Base-by-base conservation (phyloP, 2,888 invertebrate genomes). In the Salticus scenicus region DNA sequence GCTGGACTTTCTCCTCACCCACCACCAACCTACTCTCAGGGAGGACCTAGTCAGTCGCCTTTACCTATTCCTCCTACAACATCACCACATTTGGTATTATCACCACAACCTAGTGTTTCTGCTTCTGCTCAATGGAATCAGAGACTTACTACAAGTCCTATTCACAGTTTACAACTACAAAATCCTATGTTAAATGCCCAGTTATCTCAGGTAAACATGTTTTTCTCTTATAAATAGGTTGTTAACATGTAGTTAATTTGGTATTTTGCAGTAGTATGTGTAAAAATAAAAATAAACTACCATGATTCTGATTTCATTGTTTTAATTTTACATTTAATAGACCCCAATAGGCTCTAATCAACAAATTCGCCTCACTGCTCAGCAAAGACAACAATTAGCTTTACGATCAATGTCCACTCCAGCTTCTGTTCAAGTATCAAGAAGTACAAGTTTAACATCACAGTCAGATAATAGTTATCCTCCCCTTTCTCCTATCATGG, bases 141-240 rank as follows among this genome's bases (percentile, higher is more conserved):
- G 66, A 75, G 85, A 1, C 24, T 70, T 10, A 28, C 73, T 24
- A 71, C 76, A 20, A 82, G 78, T 63, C 82, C 84, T 14, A 77
- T 77, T n/a, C 78, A 81, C 20, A 85, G 80, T 47, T 76, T 90
- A 20, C 89, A 89, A 75, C 88, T 90, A 75, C 95, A 96, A 91
- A 96, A 97, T 92, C 96, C 97, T 37, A 96, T 97, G 96, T 93
- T 97, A 90, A 95, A 95, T 92, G 95, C 95, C 89, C 96, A 96
- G 92, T 92, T 96, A 90, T 94, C 95, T 90, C 95, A 95, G 92
- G 93, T 87, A n/a, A 42, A 72, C 20, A 37, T 37, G 4, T 37
- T 37, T 37, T 37, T 37, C 10, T 10, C 37, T 10, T 37, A 7
- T 37, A 4, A 37, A 37, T 10, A 37, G 10, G 4, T 37, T 37